Evolutionary conservation across 2,797 vertebrate species (phyloP).

Genomic region (Syngnathus rostellatus): DNA sequence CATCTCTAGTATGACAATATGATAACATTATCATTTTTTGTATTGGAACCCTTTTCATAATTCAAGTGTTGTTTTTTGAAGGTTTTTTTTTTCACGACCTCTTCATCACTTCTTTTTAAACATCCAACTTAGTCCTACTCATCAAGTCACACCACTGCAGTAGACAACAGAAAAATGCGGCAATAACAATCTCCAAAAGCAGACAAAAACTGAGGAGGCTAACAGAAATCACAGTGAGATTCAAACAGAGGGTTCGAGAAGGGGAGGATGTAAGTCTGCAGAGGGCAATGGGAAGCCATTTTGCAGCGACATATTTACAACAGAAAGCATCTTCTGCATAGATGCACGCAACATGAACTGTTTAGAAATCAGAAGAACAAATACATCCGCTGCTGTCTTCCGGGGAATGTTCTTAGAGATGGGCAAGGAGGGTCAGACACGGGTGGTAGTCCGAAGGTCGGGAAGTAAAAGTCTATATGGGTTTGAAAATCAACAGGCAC

Average conservation of each 20-base stretch:
- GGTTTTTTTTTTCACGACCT: constrained; percentile 44
- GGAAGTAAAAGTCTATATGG: constrained; percentile 3
- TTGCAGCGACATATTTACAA: constrained; percentile 65
- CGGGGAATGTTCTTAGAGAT: constrained; percentile 5
- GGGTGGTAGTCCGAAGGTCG: not conserved
- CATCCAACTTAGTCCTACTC: constrained; percentile 62
- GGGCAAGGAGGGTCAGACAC: not conserved
- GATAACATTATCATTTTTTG: constrained; percentile 70
- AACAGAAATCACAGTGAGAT: constrained; percentile 61
- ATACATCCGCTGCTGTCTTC: constrained; percentile 46
- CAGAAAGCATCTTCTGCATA: constrained; percentile 72
- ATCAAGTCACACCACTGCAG: constrained; percentile 65
- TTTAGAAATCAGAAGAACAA: constrained; percentile 30
- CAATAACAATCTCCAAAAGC: constrained; percentile 51
- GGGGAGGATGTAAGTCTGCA: not conserved
- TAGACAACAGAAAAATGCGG: constrained; percentile 50
- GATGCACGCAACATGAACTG: constrained; percentile 67
- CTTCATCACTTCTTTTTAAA: constrained; percentile 54
- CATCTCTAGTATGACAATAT: constrained; percentile 79
- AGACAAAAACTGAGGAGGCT: constrained; percentile 51
- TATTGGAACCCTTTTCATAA: constrained; percentile 60
- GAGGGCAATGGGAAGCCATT: constrained; percentile 1
- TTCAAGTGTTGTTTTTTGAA: constrained; percentile 46
- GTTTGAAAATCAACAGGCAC: constrained; percentile 7
- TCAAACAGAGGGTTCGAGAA: constrained; percentile 31